Conservation (phyloP, 2,797 vertebrate species). For the Graptemys geographica region DNA sequence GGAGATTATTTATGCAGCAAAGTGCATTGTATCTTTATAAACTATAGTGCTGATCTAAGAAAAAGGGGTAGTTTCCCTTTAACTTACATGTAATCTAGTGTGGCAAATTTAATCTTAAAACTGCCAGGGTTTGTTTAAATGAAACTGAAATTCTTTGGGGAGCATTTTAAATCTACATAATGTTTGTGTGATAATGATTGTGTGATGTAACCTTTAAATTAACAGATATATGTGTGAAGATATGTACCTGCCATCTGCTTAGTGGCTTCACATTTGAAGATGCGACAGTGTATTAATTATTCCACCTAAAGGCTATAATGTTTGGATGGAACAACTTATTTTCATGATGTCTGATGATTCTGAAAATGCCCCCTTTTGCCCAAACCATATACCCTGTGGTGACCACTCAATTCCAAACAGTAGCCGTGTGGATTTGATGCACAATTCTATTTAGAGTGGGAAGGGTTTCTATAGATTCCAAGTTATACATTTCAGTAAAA, state of each 20-base stretch:
- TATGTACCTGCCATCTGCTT: not conserved
- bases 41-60: not conserved
- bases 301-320: not conserved
- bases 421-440: not conserved
- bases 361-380: not conserved
- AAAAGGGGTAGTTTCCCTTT: not conserved
- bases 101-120: not conserved
- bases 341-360: not conserved
- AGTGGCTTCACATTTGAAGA: not conserved
- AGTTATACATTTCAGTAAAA: not conserved
- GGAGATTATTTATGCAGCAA: not conserved
- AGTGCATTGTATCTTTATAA: not conserved
- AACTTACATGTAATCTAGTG: not conserved
- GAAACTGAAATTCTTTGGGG: not conserved
- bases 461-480: not conserved
- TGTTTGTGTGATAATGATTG: not conserved
- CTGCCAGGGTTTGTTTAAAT: not conserved
- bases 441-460: not conserved
- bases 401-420: not conserved
- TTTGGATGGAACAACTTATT: not conserved
- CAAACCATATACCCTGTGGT: not conserved
- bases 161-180: not conserved
- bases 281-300: not conserved
- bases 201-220: not conserved
- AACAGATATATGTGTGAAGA: not conserved